A percentile compares a stretch with the other conserved stretches of the same genome.
phyloP scores from a whole-genome alignment of 1,140 invertebrate genomes.

The Geopemphigus sp. region DNA sequence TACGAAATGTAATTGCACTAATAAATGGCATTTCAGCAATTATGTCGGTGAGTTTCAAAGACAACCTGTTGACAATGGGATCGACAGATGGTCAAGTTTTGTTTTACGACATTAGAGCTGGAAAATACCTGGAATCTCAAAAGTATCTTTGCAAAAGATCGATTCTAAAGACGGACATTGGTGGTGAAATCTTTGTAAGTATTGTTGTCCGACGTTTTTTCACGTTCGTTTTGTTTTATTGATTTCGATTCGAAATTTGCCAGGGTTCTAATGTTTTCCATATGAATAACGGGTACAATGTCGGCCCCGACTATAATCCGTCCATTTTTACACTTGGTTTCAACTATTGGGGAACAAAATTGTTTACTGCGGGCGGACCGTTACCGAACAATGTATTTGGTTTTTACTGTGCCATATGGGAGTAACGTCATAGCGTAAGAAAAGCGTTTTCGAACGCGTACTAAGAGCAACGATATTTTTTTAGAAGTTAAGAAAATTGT shows the following conservation, averaged over 20 bases:
- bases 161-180: conserved; percentile 81
- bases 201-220: neutral
- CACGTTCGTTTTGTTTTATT: no score
- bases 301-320: conserved; percentile 86
- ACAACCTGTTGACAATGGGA: conserved; percentile 86
- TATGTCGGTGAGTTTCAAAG: conserved; percentile 84
- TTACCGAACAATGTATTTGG: conserved; percentile 84
- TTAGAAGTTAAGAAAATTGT: no score
- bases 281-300: no score
- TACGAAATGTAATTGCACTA: conserved; percentile 71
- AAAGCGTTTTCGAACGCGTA: no score
- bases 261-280: no score
- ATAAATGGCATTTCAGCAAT: conserved; percentile 60
- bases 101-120: conserved; percentile 72
- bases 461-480: no score
- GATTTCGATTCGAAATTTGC: no score
- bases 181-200: conserved; percentile 86
- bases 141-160: conserved; percentile 84
- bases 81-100: conserved; percentile 73
- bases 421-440: no score
- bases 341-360: conserved; percentile 81
- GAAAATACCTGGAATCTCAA: conserved; percentile 86
- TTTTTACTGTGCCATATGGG: conserved; percentile 75
- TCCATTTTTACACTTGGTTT: conserved; percentile 96
- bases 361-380: conserved; percentile 93